Evolutionary conservation across 2,888 invertebrate species (phyloP), one percentile per base, ranked within the genome.

Genomic region (Craniophora ligustri): DNA sequence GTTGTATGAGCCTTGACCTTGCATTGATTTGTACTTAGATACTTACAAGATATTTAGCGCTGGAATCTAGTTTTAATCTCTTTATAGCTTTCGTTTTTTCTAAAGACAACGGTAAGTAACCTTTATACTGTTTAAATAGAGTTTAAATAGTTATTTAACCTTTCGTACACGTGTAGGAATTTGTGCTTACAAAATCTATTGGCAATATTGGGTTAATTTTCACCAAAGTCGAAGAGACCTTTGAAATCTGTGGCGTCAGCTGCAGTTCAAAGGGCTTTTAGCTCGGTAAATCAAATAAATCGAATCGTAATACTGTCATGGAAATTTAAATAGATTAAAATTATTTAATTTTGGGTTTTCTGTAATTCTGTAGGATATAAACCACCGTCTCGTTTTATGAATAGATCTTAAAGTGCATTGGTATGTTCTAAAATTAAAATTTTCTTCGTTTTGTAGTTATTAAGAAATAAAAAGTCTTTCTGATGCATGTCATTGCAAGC

Each of bases 261-360:
- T 63, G 50, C 54, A 70, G 55, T 66, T 78, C 71, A 82, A 83
- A 85, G 75, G 72, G 72, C 79, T 79, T 78, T 80, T 58, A 76
- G 72, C 63, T 74, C 55, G 56, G 57, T 70, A 81, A 75, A 81
- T 81, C 70, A 75, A 82, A 83, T 82, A 70, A 80, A 55, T 60
- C 34, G 50, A 65, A 62, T 53, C 26, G 55, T 35, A 57, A 65
- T 68, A 67, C 42, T 19, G 21, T 58, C 55, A 64, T 51, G 57
- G 54, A 64, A 61, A 74, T 62, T 61, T 47, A 62, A 76, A 67
- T 64, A 64, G 45, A 57, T 67, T 72, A 66, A 50, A 55, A 56
- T 56, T 36, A 13, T 32, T 14, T n/a, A n/a, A n/a, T n/a, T n/a
- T n/a, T n/a, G n/a, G n/a, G n/a, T n/a, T n/a, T n/a, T n/a, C n/a